Evolutionary conservation across 2,113 vertebrate species (phyloP).

Genomic region (Phycodurus eques): DNA sequence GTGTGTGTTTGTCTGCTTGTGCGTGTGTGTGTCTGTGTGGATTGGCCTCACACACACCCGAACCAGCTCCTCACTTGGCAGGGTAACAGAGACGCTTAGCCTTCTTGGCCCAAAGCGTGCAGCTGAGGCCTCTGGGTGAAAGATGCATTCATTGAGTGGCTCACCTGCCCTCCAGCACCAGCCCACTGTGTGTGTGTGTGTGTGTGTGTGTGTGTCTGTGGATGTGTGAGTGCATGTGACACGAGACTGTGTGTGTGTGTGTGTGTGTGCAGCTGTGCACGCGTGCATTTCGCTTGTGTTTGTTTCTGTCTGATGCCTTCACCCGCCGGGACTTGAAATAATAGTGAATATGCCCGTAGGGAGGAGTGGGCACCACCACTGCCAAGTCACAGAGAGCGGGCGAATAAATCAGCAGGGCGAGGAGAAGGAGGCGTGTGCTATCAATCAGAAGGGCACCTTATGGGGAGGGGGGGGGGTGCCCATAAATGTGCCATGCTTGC

Average conservation of each 20-base stretch:
- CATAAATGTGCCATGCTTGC: conserved; percentile 63
- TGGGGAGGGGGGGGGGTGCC: conserved; percentile 54
- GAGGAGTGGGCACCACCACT: conserved; percentile 62
- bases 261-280: conserved; percentile 11
- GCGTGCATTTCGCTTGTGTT: conserved; percentile 15
- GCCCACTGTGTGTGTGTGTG: conserved; percentile 35
- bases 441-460: conserved; percentile 70
- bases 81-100: conserved; percentile 59
- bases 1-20: conserved; percentile 7
- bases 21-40: conserved; percentile 13
- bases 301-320: conserved; percentile 61
- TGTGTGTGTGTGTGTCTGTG: conserved; percentile 42
- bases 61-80: conserved; percentile 64
- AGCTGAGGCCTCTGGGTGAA: conserved; percentile 72
- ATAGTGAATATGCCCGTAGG: conserved; percentile 68
- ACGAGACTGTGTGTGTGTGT: conserved; percentile 42
- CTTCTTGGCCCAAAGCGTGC: conserved; percentile 60
- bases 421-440: conserved; percentile 58
- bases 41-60: conserved; percentile 42
- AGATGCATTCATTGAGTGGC: conserved; percentile 63
- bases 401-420: conserved; percentile 65
- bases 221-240: conserved; percentile 25
- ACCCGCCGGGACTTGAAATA: conserved; percentile 62
- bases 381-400: conserved; percentile 71
- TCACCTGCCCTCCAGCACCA: conserved; percentile 67